These are phyloP conservation scores for Orestias chungarensis DNA, from an alignment of 2,797 vertebrate species.

Conservation along the genomic window DNA sequence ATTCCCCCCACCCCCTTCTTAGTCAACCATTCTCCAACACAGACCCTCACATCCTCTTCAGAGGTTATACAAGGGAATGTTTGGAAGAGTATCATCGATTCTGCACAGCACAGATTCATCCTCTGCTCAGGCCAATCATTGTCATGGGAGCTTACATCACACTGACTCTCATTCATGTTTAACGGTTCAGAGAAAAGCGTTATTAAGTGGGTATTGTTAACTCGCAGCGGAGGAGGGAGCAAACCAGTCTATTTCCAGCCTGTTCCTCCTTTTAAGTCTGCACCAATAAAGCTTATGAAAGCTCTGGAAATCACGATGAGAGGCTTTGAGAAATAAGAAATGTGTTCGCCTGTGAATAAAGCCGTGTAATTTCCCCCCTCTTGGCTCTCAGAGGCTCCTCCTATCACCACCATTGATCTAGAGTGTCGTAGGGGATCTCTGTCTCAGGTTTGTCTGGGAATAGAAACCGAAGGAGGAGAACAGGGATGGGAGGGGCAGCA, in stretches of 20 bases:
- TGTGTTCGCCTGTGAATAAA: constrained; percentile 43
- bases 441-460: constrained; percentile 64
- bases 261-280: constrained; percentile 51
- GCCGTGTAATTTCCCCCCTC: constrained; percentile 72
- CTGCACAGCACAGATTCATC: constrained; percentile 8
- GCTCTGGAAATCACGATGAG: constrained; percentile 65
- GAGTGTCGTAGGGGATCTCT: constrained; percentile 55
- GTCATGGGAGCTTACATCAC: constrained; percentile 14
- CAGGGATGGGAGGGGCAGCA: constrained; percentile 1
- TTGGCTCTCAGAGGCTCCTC: constrained; percentile 51
- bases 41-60: constrained; percentile 28
- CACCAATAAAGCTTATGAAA: constrained; percentile 63
- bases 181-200: constrained; percentile 25
- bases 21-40: not conserved
- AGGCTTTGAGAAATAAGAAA: constrained; percentile 57
- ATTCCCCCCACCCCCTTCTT: constrained; percentile 6
- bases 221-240: constrained; percentile 37
- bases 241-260: constrained; percentile 27
- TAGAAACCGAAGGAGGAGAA: constrained; percentile 52
- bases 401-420: constrained; percentile 73
- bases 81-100: constrained; percentile 19
- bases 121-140: constrained; percentile 9
- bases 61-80: constrained; percentile 65
- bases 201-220: constrained; percentile 49
- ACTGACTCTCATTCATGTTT: constrained; percentile 9